phyloP scores from a whole-genome alignment of 2,888 invertebrate genomes.

The Pyrochroa serraticornis region DNA sequence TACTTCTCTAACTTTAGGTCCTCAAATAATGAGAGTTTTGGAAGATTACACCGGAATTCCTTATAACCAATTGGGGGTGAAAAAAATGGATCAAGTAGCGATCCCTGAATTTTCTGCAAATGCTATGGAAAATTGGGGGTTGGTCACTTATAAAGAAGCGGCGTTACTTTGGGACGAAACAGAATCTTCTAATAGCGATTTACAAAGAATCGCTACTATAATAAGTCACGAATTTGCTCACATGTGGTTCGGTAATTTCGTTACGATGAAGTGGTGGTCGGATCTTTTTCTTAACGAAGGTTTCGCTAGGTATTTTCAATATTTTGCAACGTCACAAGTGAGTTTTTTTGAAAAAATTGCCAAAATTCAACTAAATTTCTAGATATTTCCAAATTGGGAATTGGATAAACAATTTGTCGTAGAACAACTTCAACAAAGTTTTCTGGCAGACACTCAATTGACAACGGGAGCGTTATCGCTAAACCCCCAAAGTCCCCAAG shows the following conservation, averaged over 20 bases:
- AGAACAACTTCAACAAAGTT: constrained; percentile 32
- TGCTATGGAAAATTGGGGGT: constrained; percentile 95
- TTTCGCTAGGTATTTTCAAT: constrained; percentile 78
- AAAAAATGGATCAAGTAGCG: constrained; percentile 80
- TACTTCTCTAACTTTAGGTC: background rate
- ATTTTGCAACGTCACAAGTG: constrained; percentile 55
- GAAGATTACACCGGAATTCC: constrained; percentile 49
- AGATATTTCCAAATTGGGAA: constrained; percentile 32
- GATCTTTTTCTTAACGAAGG: constrained; percentile 78
- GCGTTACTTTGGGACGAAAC: constrained; percentile 34
- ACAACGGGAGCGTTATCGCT: constrained; percentile 61
- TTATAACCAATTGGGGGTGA: constrained; percentile 46
- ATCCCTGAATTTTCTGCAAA: constrained; percentile 83
- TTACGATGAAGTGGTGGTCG: constrained; percentile 79
- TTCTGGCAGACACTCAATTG: constrained; percentile 30
- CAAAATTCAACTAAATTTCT: constrained; percentile 2
- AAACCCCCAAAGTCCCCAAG: constrained; percentile 58
- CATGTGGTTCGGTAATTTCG: constrained; percentile 82
- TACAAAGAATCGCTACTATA: constrained; percentile 69
- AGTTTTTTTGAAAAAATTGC: background rate
- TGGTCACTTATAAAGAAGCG: constrained; percentile 69
- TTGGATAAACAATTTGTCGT: constrained; percentile 39
- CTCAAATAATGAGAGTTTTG: constrained; percentile 32
- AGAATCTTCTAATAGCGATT: constrained; percentile 63
- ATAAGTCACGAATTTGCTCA: constrained; percentile 82